These are phyloP conservation scores for Albula glossodonta DNA, from an alignment of 2,113 vertebrate genomes.

Conservation along the genomic window DNA sequence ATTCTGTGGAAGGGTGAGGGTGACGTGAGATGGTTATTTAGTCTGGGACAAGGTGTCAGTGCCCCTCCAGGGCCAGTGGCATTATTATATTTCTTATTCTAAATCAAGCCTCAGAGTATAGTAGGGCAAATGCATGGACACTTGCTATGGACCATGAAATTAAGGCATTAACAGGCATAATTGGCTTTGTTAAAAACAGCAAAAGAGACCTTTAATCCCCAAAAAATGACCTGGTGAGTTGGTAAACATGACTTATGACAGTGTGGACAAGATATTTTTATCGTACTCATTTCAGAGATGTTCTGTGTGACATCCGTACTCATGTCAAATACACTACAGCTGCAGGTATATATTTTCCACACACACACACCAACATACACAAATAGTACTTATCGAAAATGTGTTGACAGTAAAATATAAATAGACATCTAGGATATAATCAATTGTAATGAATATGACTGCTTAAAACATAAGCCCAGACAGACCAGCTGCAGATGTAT, in stretches of 20 bases:
- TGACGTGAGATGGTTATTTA: conserved; percentile 50
- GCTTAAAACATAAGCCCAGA: neutral
- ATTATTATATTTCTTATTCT: conserved; percentile 50
- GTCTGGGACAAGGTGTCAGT: conserved; percentile 56
- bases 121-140: conserved; percentile 41
- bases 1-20: conserved; percentile 20
- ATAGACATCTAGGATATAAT: neutral
- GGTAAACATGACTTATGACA: neutral
- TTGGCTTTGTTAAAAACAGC: neutral
- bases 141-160: conserved; percentile 37
- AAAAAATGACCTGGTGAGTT: neutral
- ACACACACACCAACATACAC: neutral
- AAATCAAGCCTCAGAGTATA: conserved; percentile 31
- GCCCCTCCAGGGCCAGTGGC: conserved; percentile 26
- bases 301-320: neutral
- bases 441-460: neutral
- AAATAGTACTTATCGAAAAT: neutral
- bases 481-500: neutral
- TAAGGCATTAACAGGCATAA: conserved; percentile 6
- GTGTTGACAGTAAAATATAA: neutral
- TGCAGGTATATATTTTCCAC: neutral
- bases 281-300: neutral
- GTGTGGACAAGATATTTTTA: neutral
- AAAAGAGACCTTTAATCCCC: neutral
- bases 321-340: neutral